Evolutionary conservation across 2,797 vertebrate species (phyloP).

Genomic region (Sebastes matsubarae): DNA sequence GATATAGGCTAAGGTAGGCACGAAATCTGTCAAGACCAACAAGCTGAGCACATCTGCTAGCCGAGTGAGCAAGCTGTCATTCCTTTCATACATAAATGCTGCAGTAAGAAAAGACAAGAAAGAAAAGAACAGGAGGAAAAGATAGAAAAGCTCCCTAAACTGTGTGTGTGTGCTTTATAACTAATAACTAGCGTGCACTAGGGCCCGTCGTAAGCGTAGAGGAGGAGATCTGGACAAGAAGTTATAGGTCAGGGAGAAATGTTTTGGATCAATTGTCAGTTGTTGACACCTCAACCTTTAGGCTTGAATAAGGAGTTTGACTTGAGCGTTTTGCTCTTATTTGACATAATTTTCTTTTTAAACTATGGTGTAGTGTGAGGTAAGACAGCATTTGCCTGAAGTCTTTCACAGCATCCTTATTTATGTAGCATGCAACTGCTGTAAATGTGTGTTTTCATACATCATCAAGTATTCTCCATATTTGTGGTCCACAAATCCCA

Average conservation of each 20-base stretch:
- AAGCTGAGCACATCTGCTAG: neutral
- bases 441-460: neutral
- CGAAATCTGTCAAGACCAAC: neutral
- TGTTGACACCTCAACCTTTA: constrained; percentile 24
- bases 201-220: neutral
- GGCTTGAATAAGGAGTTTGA: constrained; percentile 1
- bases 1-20: neutral
- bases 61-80: neutral
- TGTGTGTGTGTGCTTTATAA: neutral
- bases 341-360: neutral
- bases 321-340: neutral
- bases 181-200: neutral
- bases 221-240: neutral
- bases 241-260: neutral
- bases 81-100: neutral
- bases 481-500: constrained; percentile 1
- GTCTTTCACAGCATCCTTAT: neutral
- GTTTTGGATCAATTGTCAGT: constrained; percentile 6
- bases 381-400: neutral
- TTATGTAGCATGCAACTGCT: neutral
- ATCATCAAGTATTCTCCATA: neutral
- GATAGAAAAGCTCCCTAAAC: neutral
- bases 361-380: neutral
- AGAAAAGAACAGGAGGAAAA: neutral
- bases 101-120: neutral